These are phyloP conservation scores for Leptocoma aspasia DNA, from an alignment of 2,113 vertebrate species.

Conservation along the genomic window DNA sequence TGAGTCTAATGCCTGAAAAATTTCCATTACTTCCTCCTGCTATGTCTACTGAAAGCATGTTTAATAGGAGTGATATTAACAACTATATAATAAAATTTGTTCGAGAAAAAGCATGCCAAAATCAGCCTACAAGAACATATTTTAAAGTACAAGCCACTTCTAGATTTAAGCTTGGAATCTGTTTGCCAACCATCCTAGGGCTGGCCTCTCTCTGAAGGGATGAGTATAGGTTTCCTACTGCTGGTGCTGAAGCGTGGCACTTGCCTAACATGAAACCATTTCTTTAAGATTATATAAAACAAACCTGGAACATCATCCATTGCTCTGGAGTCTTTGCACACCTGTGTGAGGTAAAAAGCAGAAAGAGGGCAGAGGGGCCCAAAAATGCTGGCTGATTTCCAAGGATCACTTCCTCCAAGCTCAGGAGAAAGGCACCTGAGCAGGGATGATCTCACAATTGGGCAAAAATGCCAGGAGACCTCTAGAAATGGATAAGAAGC, in stretches of 20 bases:
- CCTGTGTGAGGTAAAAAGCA: background rate
- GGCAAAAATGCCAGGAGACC: accelerated
- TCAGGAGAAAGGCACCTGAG: background rate
- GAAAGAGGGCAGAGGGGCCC: background rate
- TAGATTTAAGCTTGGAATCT: background rate
- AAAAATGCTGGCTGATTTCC: background rate
- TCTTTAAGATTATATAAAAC: background rate
- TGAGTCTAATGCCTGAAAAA: background rate
- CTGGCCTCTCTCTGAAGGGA: background rate
- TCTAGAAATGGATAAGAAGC: background rate
- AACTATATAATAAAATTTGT: background rate
- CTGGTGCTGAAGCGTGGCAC: background rate
- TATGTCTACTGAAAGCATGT: background rate
- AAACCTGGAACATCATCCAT: background rate
- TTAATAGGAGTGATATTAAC: background rate
- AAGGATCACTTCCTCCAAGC: background rate
- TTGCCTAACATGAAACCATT: accelerated
- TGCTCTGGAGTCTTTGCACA: background rate
- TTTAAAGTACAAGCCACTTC: background rate
- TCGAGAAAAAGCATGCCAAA: background rate
- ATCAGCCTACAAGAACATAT: background rate
- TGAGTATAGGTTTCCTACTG: background rate
- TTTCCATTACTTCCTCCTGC: background rate
- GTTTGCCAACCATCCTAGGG: background rate
- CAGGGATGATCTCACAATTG: background rate